Evolutionary conservation across 1,140 invertebrate genomes (phyloP).

Genomic region (Lordiphosa clarofinis): DNA sequence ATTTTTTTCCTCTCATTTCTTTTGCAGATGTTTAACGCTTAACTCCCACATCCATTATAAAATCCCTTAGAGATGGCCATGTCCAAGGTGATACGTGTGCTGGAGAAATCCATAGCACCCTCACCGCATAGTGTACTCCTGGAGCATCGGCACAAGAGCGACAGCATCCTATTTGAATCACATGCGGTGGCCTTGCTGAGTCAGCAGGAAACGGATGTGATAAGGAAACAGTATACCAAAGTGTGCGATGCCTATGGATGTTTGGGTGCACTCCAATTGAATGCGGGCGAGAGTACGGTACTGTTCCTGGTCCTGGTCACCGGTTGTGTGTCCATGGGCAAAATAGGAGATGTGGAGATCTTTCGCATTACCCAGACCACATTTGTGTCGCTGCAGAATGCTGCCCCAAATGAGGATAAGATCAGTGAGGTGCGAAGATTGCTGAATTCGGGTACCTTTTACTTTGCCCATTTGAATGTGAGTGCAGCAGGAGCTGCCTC

Average conservation of each 20-base stretch:
- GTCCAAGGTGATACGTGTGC: slow-evolving; percentile 94
- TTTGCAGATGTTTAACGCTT: slow-evolving; percentile 21
- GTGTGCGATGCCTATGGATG: slow-evolving; percentile 95
- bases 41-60: not conserved
- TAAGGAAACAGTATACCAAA: slow-evolving; percentile 93
- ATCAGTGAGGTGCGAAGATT: slow-evolving; percentile 92
- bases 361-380: slow-evolving; percentile 95
- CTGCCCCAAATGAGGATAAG: slow-evolving; percentile 87
- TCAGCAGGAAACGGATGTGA: slow-evolving; percentile 90
- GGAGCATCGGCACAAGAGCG: slow-evolving; percentile 89
- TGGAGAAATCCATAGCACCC: slow-evolving; percentile 91
- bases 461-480: slow-evolving; percentile 89
- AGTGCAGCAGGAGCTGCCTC: slow-evolving; percentile 43
- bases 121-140: slow-evolving; percentile 94
- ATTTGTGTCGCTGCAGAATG: slow-evolving; percentile 90
- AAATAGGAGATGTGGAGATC: slow-evolving; percentile 95
- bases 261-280: slow-evolving; percentile 92
- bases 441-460: slow-evolving; percentile 97
- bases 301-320: slow-evolving; percentile 95
- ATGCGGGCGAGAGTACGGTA: slow-evolving; percentile 89
- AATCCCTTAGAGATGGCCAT: slow-evolving; percentile 86
- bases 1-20: slow-evolving; percentile 1
- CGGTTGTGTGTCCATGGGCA: slow-evolving; percentile 96
- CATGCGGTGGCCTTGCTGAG: slow-evolving; percentile 88
- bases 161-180: slow-evolving; percentile 94